A percentile compares a stretch with the other conserved stretches of the same genome.
Evolutionary conservation across 2,888 invertebrate species (phyloP).

Genomic region (Parasteatoda lunata): DNA sequence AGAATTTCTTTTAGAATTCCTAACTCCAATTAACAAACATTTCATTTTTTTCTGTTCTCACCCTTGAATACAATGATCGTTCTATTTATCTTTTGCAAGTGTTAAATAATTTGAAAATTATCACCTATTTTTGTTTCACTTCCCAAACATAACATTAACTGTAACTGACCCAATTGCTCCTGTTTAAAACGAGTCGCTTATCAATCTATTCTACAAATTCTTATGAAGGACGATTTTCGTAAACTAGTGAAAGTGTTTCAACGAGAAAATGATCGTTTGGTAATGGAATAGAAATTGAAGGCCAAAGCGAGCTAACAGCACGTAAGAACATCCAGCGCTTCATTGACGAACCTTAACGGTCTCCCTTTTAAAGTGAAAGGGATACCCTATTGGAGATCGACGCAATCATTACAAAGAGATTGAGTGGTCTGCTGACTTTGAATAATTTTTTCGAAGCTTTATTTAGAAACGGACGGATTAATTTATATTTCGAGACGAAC

Average conservation of each 20-base stretch:
- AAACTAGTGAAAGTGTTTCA: constrained; percentile 12
- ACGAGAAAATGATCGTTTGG: constrained; percentile 2
- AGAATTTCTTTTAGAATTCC: too few species aligned
- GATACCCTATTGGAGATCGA: not conserved
- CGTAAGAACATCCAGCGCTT: constrained; percentile 38
- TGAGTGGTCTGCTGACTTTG: not conserved
- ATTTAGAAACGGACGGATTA: not conserved
- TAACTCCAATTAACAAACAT: not conserved
- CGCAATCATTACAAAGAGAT: not conserved
- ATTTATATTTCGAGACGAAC: not conserved
- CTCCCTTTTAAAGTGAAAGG: not conserved
- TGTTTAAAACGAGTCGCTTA: not conserved
- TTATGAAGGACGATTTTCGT: constrained; percentile 44
- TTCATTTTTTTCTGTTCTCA: not conserved
- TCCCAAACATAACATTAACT: too few species aligned
- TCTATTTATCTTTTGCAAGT: not conserved
- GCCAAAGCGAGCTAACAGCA: constrained; percentile 2
- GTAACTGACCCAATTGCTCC: constrained; percentile 24
- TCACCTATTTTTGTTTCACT: too few species aligned
- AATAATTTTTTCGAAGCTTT: not conserved
- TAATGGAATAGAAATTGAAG: constrained; percentile 27
- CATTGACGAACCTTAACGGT: constrained; percentile 44
- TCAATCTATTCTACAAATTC: constrained; percentile 3
- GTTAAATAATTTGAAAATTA: too few species aligned
- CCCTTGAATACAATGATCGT: not conserved